Evolutionary conservation across 1,140 invertebrate genomes (phyloP), one percentile per base, ranked within the genome.

Genomic region (Drosophila sechellia): DNA sequence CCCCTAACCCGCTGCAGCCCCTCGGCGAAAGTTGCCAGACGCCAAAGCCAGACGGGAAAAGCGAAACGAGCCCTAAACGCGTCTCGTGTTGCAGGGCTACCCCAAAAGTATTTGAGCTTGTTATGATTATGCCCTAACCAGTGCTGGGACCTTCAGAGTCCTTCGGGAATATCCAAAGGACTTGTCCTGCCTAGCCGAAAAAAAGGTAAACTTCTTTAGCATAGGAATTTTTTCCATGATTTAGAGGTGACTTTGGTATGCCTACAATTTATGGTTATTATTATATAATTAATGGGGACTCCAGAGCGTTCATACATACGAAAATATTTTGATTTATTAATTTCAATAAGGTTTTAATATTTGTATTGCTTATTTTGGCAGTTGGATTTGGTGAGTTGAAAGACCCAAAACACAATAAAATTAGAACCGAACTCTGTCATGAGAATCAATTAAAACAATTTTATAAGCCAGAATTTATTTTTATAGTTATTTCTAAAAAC

Each of bases 91-190:
- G 42, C 66, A 55, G 56, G 66, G 70, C 56, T 48, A 73, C 56
- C 70, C 72, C 72, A 74, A 64, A 34, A 70, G 70, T 75, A 75
- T 75, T 66, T 58, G 37, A 72, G 71, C 71, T 75, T 75, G 72
- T 75, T 75, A 75, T 75, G 72, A 75, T 75, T 75, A 75, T 75
- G 72, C 72, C 42, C 72, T 76, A 53, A 58, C 72, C 37, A 53
- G 27, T 13, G 45, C 31, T 27, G 58, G 50, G 34, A 48, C 17
- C 13, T 13, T 3, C 5, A 10, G 12, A 42, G 71, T 75, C 72
- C 71, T 76, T 57, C 12, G 71, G 37, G 72, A 55, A 75, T 65
- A 53, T 11, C 42, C 27, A 65, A 64, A 42, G 17, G 42, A 17
- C 17, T 25, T 42, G 39, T 22, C 25, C 25, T 20, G 27, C 10